Base-by-base conservation (phyloP, 1,140 invertebrate genomes). In the Drosophila bocki region DNA sequence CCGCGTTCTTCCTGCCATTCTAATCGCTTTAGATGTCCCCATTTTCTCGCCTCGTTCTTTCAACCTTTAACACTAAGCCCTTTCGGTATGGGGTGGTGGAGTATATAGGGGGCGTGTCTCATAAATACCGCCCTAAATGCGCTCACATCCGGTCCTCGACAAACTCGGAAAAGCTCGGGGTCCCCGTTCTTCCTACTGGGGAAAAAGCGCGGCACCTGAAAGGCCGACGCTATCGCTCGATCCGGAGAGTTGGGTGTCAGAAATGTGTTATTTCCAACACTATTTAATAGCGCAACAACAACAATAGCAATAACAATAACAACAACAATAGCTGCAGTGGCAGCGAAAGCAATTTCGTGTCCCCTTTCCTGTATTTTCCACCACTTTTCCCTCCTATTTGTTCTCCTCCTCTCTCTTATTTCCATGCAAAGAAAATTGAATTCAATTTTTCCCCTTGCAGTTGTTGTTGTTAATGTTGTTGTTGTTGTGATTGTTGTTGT, bases 181-280 rank as follows among this genome's bases (percentile, higher is more conserved):
- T 51, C 5, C 26, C 26, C 3, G 5, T 32, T 32, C 5, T 17
- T 17, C n/a, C 22, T 42, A 62, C 9, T 42, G 56, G 45, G 39
- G 37, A 32, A 45, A 62, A 53, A 48, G 59, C 57, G 29, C 57
- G 67, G 32, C 62, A 68, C 47, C 47, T 69, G 67, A 69, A 69
- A 67, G 64, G 67, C 67, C 67, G 50, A 67, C 7, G 37, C 67
- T 44, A 51, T 17, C 22, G 57, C 57, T 37, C 70, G 51, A 64
- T 65, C 53, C 58, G 50, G 50, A 64, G 69, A 75, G 69, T 75
- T 51, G 65, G 81, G 81, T 78, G 81, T 84, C 77, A 83, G 82
- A 83, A 85, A 77, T 83, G 76, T 79, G 61, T 83, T 83, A 83
- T 85, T 84, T 78, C 62, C 81, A 80, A 84, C 82, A 84, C 81